phyloP scores from a whole-genome alignment of 2,888 invertebrate species.

The Mythimna vitellina region DNA sequence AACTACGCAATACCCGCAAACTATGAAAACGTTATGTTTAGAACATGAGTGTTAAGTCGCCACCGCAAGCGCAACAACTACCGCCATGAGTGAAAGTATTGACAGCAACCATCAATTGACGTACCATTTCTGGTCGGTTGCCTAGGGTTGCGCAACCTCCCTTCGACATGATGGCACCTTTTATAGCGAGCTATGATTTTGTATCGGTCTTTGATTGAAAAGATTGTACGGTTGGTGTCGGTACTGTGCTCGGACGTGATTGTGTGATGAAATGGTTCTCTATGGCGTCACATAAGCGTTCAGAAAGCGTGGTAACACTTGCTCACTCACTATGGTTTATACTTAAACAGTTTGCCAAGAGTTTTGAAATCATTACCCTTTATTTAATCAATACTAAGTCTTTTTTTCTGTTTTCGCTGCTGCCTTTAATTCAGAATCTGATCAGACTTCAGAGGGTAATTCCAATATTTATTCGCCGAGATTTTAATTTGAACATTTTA shows the following conservation, averaged over 20 bases:
- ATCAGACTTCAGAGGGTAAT: neutral
- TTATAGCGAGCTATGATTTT: constrained; percentile 44
- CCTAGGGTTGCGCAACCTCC: constrained; percentile 63
- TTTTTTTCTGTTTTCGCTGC: too few species aligned
- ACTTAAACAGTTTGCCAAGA: neutral
- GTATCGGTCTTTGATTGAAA: constrained; percentile 52
- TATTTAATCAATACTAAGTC: neutral
- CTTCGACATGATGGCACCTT: constrained; percentile 58
- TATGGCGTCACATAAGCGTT: constrained; percentile 14
- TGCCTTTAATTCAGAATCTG: neutral
- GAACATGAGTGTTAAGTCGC: constrained; percentile 54
- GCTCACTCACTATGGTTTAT: neutral
- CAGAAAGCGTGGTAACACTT: constrained; percentile 23
- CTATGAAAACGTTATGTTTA: constrained; percentile 55
- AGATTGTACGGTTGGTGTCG: constrained; percentile 47
- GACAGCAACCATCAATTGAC: constrained; percentile 58
- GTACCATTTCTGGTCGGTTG: constrained; percentile 51
- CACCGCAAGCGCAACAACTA: neutral
- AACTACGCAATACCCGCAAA: constrained; percentile 8
- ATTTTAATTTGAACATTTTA: too few species aligned
- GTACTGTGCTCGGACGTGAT: constrained; percentile 16
- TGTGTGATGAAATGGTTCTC: constrained; percentile 33
- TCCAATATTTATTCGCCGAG: too few species aligned
- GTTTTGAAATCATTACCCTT: neutral
- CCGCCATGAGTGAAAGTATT: constrained; percentile 67